Conservation (phyloP, 2,888 invertebrate genomes). For the Chymomyza procnemis region DNA sequence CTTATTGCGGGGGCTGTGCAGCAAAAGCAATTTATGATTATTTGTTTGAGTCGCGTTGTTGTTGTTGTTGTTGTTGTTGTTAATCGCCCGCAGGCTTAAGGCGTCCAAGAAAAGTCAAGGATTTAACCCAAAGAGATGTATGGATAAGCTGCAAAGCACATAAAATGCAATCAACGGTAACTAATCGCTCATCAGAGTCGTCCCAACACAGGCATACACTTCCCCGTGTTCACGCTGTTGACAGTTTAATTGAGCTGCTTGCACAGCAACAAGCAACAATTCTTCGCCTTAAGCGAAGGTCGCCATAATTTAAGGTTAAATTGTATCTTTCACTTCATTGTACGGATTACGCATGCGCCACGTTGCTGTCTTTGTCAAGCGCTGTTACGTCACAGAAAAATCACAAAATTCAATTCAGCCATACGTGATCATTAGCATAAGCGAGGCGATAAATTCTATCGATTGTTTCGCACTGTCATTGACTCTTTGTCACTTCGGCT, state of each 20-base stretch:
- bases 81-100: constrained; percentile 32
- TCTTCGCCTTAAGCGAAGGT: not conserved
- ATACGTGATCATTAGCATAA: constrained; percentile 46
- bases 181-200: constrained; percentile 38
- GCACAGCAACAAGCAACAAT: constrained; percentile 11
- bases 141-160: constrained; percentile 22
- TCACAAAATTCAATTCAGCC: not conserved
- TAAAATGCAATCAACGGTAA: constrained; percentile 55
- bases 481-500: constrained; percentile 54
- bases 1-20: constrained; percentile 47
- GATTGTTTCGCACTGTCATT: constrained; percentile 62
- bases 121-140: constrained; percentile 36
- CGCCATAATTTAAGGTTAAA: not conserved
- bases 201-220: constrained; percentile 4
- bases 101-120: constrained; percentile 58
- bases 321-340: not conserved
- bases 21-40: constrained; percentile 60
- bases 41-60: constrained; percentile 48
- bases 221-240: constrained; percentile 26
- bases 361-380: not conserved
- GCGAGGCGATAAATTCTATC: constrained; percentile 48
- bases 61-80: no score
- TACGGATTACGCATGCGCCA: constrained; percentile 5
- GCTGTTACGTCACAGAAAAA: not conserved
- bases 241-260: constrained; percentile 59